Base-by-base conservation (phyloP, 2,797 vertebrate species). In the Xiphophorus birchmanni region DNA sequence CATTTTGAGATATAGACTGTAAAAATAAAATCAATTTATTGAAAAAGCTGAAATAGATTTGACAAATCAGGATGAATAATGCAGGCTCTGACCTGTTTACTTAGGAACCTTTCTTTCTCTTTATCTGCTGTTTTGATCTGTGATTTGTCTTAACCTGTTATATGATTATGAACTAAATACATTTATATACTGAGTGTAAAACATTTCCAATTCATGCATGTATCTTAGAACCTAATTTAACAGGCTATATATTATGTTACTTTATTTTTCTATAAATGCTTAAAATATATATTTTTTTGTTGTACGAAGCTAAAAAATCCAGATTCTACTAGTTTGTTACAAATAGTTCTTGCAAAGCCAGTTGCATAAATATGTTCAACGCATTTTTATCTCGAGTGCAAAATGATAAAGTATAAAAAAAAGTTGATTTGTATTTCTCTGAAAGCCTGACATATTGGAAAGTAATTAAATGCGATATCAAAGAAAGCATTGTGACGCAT, bases 341-440 rank as follows among this genome's bases (percentile, higher is more conserved):
- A 63, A 56, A 77, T 35, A 17, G 50, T 74, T 77, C 63, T 83
- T 80, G 13, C 35, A 78, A 86, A 80, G 50, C 82, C 76, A 85
- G 80, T 82, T 87, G 84, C 88, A 95, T 93, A 91, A 91, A 93
- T 93, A 93, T 91, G 90, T 94, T 93, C 94, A 92, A 91, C 93
- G 84, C 85, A 92, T 93, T 90, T 87, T 92, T 89, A 86, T 89
- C 83, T 91, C 79, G 15, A 93, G 93, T 95, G 94, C 93, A 96
- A 94, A 91, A 91, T 84, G 13, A 91, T 88, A 80, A 91, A 89
- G 87, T 89, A 89, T 83, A 88, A 90, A 85, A 29, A 86, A 79
- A 76, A 88, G 89, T 73, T 88, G 1, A 23, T 47, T 45, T 29
- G 87, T 47, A 45, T 73, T 84, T 71, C 81, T 87, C 15, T 85